Evolutionary conservation across 2,888 invertebrate genomes (phyloP).

Genomic region (Dorcus parallelipipedus): DNA sequence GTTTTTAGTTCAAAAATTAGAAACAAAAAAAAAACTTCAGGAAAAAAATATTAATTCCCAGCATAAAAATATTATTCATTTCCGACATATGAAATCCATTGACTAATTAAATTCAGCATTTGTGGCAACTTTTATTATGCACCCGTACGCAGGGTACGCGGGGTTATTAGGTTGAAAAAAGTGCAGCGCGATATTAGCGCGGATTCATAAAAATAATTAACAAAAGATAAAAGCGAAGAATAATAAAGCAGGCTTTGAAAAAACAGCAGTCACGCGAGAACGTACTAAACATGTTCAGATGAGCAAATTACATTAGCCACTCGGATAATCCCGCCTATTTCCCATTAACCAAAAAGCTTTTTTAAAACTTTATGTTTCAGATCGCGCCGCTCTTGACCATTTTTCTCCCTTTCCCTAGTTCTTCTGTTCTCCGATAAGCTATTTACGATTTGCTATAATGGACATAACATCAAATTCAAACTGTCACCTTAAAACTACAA

Average conservation of each 20-base stretch:
- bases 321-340: conserved; percentile 45
- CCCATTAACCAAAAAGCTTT: conserved; percentile 50
- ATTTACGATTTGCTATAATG: conserved; percentile 14
- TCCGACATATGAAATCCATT: no score
- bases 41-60: no score
- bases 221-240: conserved; percentile 47
- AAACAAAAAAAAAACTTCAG: no score
- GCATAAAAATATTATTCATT: no score
- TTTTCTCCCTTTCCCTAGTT: conserved; percentile 14
- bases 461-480: neutral
- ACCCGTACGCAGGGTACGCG: no score
- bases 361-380: conserved; percentile 35
- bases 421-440: conserved; percentile 6
- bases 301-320: conserved; percentile 50
- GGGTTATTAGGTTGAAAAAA: neutral
- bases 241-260: conserved; percentile 45
- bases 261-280: conserved; percentile 47
- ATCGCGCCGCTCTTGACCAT: conserved; percentile 25
- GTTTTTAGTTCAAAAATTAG: no score
- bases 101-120: no score
- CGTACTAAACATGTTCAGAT: conserved; percentile 49
- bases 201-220: conserved; percentile 49
- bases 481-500: neutral
- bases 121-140: no score
- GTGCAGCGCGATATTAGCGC: conserved; percentile 9